Evolutionary conservation across 1,140 invertebrate species (phyloP), one percentile per base, ranked within the genome.

Genomic region (Schlechtendalia chinensis): DNA sequence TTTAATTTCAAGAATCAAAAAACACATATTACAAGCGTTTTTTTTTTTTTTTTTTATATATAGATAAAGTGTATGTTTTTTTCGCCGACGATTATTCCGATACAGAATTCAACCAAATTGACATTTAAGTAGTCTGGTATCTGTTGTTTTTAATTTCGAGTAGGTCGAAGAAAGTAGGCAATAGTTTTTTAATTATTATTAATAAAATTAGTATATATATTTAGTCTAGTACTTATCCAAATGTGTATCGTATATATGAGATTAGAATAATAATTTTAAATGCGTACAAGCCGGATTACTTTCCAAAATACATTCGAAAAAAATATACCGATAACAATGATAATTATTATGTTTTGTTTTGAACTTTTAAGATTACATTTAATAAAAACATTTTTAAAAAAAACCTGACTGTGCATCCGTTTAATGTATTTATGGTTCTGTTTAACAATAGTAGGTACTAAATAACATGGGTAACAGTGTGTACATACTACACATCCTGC

Each of bases 1-100:
- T 77, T 77, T 77, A 59, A 59, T 77, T 77, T 77, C 14, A 24
- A 77, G 56, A 77, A 59, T 24, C n/a, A 17, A 32, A 72, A 53
- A 53, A 72, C 24, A 72, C 69, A 72, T 29, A 29, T 72, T 50
- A 69, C 45, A 69, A 69, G 27, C 24, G 69, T 53, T 69, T 69
- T 67, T 69, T 69, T 69, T 69, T 50, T n/a, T n/a, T n/a, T n/a
- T n/a, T n/a, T n/a, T n/a, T n/a, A n/a, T n/a, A n/a, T n/a, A n/a
- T n/a, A 69, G 39, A 50, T 12, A 8, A 50, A 12, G 65, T 10
- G 32, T 56, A 1, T 50, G 47, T 69, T 69, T 69, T 69, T 47
- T 69, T 69, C 17, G 27, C 45, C 67, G 22, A 39, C 11, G 47
- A 69, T 50, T 69, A 8, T 47, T 12, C 47, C 14, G 29, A 39